Percentiles rank a stretch among this genome's conserved stretches.
These are phyloP conservation scores for Polietes domitor DNA, from an alignment of 2,888 invertebrate genomes.

Conservation along the genomic window DNA sequence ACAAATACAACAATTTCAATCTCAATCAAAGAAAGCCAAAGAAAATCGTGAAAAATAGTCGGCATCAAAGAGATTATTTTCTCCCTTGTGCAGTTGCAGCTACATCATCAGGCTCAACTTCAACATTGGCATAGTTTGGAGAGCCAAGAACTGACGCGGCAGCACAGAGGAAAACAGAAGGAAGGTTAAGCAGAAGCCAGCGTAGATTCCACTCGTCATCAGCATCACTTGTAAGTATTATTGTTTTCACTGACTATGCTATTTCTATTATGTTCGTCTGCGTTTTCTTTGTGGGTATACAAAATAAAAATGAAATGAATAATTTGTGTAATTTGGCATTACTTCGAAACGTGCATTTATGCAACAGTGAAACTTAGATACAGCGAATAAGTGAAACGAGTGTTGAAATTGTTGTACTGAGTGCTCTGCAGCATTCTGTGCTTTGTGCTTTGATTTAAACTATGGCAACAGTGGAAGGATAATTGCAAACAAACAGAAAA, in stretches of 20 bases:
- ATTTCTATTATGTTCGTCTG: neutral
- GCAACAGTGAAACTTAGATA: no score
- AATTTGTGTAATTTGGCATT: no score
- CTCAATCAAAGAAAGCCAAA: neutral
- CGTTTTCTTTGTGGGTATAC: neutral
- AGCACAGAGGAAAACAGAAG: slow-evolving; percentile 4
- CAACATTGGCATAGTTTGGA: slow-evolving; percentile 33
- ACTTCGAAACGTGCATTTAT: no score
- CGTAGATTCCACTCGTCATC: neutral
- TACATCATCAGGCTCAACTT: neutral
- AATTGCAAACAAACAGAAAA: neutral
- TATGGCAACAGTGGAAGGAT: neutral
- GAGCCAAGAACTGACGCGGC: slow-evolving; percentile 29
- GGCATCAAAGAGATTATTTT: neutral
- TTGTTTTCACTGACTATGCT: neutral
- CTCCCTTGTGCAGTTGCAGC: slow-evolving; percentile 24
- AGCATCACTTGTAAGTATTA: slow-evolving; percentile 26
- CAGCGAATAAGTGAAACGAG: no score
- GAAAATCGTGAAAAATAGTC: slow-evolving; percentile 7
- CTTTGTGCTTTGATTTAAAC: no score
- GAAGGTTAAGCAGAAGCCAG: neutral
- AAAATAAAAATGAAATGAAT: no score
- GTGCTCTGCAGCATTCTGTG: no score
- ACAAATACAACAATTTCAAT: slow-evolving; percentile 1
- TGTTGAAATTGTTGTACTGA: no score